Conservation (phyloP, 2,888 invertebrate genomes). For the Heliconius erato region DNA sequence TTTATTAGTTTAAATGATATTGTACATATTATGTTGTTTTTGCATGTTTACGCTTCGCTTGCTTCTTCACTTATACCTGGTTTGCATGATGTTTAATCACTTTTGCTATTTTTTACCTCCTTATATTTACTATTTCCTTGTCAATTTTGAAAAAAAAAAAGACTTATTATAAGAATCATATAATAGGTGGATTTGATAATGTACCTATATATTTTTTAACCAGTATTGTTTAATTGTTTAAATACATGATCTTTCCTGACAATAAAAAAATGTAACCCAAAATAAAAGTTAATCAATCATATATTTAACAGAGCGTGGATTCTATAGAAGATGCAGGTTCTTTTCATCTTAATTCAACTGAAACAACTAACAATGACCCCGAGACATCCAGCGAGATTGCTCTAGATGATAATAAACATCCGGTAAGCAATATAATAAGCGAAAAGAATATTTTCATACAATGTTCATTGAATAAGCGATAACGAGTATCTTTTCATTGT, state of each 20-base stretch:
- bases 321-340: constrained; percentile 93
- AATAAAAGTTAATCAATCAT: neutral
- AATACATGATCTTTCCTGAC: neutral
- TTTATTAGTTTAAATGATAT: neutral
- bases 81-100: constrained; percentile 50
- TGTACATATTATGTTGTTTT: constrained; percentile 3
- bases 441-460: no score
- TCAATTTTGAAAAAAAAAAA: no score
- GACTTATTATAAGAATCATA: no score
- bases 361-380: constrained; percentile 89
- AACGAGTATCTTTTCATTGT: no score
- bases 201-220: no score
- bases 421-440: constrained; percentile 66
- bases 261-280: neutral
- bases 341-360: constrained; percentile 89
- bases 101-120: constrained; percentile 30
- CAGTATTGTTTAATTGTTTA: no score
- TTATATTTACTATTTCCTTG: constrained; percentile 4
- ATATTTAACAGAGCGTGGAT: constrained; percentile 90
- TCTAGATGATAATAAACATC: constrained; percentile 90
- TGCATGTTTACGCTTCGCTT: constrained; percentile 55
- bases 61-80: constrained; percentile 47
- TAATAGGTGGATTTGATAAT: no score
- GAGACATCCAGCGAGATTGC: constrained; percentile 90
- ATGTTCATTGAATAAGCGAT: no score